Evolutionary conservation across 2,888 invertebrate species (phyloP), one percentile per base, ranked within the genome.

Genomic region (Perdita meconis): DNA sequence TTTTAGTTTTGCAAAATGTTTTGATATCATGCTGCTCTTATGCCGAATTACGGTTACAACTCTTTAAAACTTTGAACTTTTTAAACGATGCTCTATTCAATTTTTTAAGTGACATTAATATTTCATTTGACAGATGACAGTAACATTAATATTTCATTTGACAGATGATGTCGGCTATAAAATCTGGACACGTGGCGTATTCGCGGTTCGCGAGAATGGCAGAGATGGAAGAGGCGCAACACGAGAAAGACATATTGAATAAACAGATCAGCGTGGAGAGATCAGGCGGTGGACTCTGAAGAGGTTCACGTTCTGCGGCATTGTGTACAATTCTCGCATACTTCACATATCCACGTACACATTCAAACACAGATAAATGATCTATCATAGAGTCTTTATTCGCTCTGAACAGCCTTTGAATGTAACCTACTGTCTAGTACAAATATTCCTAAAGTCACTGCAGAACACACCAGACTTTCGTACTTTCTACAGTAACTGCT

Each of bases 131-230:
- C 92, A 99, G 99, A 97, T 99, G 96, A 99, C n/a, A n/a, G n/a
- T 16, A 59, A 44, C 5, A 24, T 26, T 8, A 22, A 51, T 0
- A 13, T 16, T 36, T 65, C 4, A 38, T n/a, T 56, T 30, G 87
- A 42, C 92, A 99, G 99, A 97, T 99, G 96, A 99, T 99, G 98
- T 98, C 98, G 13, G 98, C 99, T 8, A 96, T 99, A 86, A 99
- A 99, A 93, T 97, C 97, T 0, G 99, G 99, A 10, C 97, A 97
- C 90, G 96, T 99, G 80, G 96, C 98, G 1, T 97, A 98, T 92
- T 99, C 98, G 16, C 94, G 99, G 76, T 98, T 99, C 93, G 99
- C 99, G 1, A 95, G 96, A 87, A 97, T 98, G 95, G 98, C 98
- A 0, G 97, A 98, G 93, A 94, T 97, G 94, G 97, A 97, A 89